phyloP scores from a whole-genome alignment of 1,140 invertebrate species.

The Steinernema khuongi region DNA sequence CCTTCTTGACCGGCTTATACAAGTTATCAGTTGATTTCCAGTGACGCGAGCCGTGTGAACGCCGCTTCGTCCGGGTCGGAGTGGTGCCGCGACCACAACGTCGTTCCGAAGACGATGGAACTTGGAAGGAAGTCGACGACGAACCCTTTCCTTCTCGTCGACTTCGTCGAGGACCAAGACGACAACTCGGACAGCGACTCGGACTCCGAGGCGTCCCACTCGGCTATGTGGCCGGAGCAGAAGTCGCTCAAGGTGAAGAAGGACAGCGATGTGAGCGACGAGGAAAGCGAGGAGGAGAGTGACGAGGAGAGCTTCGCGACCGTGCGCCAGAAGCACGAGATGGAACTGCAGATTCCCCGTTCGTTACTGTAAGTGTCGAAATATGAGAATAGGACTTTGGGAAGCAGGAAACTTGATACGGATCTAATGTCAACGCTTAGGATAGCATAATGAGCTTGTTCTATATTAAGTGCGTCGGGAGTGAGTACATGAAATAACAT shows the following conservation, averaged over 20 bases:
- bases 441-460: too few relatives aligned
- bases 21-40: neutral
- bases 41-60: slow-evolving; percentile 4
- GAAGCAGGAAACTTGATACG: too few relatives aligned
- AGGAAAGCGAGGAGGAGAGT: too few relatives aligned
- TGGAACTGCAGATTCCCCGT: neutral
- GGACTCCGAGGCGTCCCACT: neutral
- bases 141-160: neutral
- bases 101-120: neutral
- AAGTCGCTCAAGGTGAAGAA: neutral
- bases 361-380: neutral
- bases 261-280: too few relatives aligned
- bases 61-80: neutral
- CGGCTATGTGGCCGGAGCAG: neutral
- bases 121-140: neutral
- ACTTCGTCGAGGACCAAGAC: slow-evolving; percentile 2
- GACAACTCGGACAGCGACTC: neutral
- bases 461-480: too few relatives aligned
- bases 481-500: too few relatives aligned
- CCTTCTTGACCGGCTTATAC: neutral
- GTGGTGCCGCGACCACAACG: neutral
- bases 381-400: too few relatives aligned
- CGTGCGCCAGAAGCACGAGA: neutral
- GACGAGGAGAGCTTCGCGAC: neutral
- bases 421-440: too few relatives aligned